Conservation (phyloP, 2,113 vertebrate species). For the Colistium nudipinnis region DNA sequence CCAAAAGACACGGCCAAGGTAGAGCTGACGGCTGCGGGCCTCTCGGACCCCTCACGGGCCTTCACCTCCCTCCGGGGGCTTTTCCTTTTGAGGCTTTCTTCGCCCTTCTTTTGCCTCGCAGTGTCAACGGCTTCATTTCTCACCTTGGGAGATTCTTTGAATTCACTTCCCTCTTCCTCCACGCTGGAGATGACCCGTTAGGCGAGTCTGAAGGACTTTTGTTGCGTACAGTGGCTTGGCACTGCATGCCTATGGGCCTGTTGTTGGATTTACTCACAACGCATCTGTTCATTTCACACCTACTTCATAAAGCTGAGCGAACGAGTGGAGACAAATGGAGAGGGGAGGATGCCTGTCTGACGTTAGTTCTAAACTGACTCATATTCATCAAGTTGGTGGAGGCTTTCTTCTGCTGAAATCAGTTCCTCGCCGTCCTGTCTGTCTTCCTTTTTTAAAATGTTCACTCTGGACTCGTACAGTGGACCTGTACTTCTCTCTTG, state of each 20-base stretch:
- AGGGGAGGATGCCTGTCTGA: not conserved
- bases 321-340: conserved; percentile 17
- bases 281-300: not conserved
- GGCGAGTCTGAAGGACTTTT: not conserved
- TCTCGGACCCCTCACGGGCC: not conserved
- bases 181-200: not conserved
- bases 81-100: conserved; percentile 7
- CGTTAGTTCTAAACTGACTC: conserved; percentile 2
- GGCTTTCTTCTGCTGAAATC: conserved; percentile 9
- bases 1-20: conserved; percentile 66
- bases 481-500: conserved; percentile 1
- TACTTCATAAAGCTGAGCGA: conserved; percentile 16
- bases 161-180: conserved; percentile 10
- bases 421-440: not conserved
- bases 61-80: not conserved
- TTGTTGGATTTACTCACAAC: conserved; percentile 11
- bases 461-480: not conserved
- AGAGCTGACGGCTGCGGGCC: conserved; percentile 23
- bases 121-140: not conserved
- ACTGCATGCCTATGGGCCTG: conserved; percentile 9
- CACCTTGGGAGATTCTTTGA: not conserved
- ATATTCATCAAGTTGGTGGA: conserved; percentile 15
- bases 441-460: not conserved
- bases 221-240: conserved; percentile 10
- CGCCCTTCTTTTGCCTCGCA: not conserved